A percentile compares a stretch with the other conserved stretches of the same genome.
phyloP scores from a whole-genome alignment of 1,140 invertebrate genomes.

The Fopius arisanus region DNA sequence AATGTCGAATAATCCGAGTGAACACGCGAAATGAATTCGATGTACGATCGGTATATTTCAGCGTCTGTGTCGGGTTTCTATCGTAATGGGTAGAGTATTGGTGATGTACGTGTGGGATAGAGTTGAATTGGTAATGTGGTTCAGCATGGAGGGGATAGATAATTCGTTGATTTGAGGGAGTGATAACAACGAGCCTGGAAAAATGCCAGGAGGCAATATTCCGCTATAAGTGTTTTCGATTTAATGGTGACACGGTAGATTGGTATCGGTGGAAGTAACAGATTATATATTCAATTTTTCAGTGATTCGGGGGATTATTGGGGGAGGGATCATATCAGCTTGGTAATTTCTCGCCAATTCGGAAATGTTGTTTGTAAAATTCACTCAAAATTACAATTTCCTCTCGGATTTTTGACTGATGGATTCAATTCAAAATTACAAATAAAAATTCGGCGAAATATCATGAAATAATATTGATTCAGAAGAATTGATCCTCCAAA shows the following conservation, averaged over 20 bases:
- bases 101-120: constrained; percentile 21
- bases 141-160: constrained; percentile 31
- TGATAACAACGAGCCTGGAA: constrained; percentile 20
- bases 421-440: too few relatives aligned
- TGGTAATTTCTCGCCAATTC: too few relatives aligned
- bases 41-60: constrained; percentile 28
- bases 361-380: too few relatives aligned
- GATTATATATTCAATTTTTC: too few relatives aligned
- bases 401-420: too few relatives aligned
- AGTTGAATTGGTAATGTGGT: constrained; percentile 35
- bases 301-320: too few relatives aligned
- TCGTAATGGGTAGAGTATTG: neutral
- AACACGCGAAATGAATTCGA: constrained; percentile 41
- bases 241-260: neutral
- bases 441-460: too few relatives aligned
- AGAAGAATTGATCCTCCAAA: too few relatives aligned
- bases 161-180: constrained; percentile 34
- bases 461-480: too few relatives aligned
- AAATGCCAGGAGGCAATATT: constrained; percentile 1
- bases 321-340: too few relatives aligned
- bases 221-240: neutral
- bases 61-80: neutral
- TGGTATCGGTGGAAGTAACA: too few relatives aligned
- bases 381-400: too few relatives aligned
- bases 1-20: constrained; percentile 41